Evolutionary conservation across 2,888 invertebrate genomes (phyloP).

Genomic region (Eupeodes latifasciatus): DNA sequence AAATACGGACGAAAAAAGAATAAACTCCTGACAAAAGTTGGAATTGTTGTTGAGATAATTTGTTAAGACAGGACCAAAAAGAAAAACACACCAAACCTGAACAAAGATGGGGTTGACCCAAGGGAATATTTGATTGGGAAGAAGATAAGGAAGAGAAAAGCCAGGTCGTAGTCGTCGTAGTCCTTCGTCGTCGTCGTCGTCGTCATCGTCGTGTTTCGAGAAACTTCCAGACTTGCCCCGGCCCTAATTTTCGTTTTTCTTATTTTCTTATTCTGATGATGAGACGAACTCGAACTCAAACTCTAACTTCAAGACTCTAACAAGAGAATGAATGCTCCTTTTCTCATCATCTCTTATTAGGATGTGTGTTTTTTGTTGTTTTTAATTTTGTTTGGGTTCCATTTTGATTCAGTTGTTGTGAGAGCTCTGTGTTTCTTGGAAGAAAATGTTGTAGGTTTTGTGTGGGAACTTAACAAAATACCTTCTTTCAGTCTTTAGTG

Average conservation of each 20-base stretch:
- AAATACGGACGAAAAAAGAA: not conserved
- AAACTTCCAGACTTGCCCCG: slow-evolving; percentile 34
- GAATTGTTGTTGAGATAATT: slow-evolving; percentile 73
- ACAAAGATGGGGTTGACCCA: slow-evolving; percentile 74
- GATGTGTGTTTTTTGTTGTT: not conserved
- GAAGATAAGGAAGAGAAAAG: slow-evolving; percentile 59
- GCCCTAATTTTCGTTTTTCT: slow-evolving; percentile 30
- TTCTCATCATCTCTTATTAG: slow-evolving; percentile 37
- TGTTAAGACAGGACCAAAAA: slow-evolving; percentile 38
- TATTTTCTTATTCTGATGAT: slow-evolving; percentile 17
- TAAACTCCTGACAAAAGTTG: slow-evolving; percentile 63
- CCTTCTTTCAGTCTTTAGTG: not conserved
- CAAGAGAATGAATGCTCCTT: slow-evolving; percentile 16
- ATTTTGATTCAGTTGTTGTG: slow-evolving; percentile 27
- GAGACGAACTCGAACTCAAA: too few relatives aligned
- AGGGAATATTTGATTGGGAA: slow-evolving; percentile 72
- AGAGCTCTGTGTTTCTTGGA: not conserved
- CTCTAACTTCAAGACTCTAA: not conserved
- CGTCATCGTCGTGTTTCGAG: slow-evolving; percentile 8
- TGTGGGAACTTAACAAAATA: slow-evolving; percentile 26
- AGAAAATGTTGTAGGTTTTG: slow-evolving; percentile 4
- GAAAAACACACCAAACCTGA: slow-evolving; percentile 9
- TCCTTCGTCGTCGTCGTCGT: not conserved
- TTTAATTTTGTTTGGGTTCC: slow-evolving; percentile 29
- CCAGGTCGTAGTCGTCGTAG: slow-evolving; percentile 6